Evolutionary conservation across 2,797 vertebrate species (phyloP).

Genomic region (Crocidura indochinensis): DNA sequence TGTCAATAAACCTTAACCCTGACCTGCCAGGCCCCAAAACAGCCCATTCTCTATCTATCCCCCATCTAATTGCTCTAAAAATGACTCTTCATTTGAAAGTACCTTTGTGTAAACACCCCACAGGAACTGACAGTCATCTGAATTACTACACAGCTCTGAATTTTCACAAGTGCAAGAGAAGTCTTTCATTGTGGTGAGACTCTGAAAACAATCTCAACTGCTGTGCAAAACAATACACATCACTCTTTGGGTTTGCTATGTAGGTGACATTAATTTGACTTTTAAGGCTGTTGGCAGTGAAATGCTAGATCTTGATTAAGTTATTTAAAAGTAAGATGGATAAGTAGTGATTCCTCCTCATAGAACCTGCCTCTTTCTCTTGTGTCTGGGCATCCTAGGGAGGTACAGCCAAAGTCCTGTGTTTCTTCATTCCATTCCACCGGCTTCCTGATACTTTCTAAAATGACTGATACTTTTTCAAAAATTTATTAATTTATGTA

Average conservation of each 20-base stretch:
- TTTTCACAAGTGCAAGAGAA: constrained; percentile 70
- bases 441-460: constrained; percentile 21
- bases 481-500: too few relatives aligned
- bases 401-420: not conserved
- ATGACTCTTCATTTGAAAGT: constrained; percentile 84
- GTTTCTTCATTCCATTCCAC: not conserved
- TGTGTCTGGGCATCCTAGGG: constrained; percentile 48
- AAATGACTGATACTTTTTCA: not conserved
- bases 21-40: constrained; percentile 71
- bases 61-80: constrained; percentile 80
- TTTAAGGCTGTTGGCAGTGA: constrained; percentile 73
- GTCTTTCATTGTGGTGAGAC: constrained; percentile 73
- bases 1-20: constrained; percentile 83
- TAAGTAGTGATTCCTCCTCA: constrained; percentile 20
- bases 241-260: constrained; percentile 60
- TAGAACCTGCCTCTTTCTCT: constrained; percentile 44
- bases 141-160: constrained; percentile 59
- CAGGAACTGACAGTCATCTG: constrained; percentile 81
- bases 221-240: constrained; percentile 74
- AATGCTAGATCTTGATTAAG: constrained; percentile 76
- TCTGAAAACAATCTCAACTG: constrained; percentile 56
- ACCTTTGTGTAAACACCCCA: constrained; percentile 84
- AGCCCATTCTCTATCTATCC: constrained; percentile 80
- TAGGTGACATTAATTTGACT: constrained; percentile 75
- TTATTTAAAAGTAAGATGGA: constrained; percentile 70